phyloP scores from a whole-genome alignment of 2,888 invertebrate genomes.

The Eupsilia transversa region DNA sequence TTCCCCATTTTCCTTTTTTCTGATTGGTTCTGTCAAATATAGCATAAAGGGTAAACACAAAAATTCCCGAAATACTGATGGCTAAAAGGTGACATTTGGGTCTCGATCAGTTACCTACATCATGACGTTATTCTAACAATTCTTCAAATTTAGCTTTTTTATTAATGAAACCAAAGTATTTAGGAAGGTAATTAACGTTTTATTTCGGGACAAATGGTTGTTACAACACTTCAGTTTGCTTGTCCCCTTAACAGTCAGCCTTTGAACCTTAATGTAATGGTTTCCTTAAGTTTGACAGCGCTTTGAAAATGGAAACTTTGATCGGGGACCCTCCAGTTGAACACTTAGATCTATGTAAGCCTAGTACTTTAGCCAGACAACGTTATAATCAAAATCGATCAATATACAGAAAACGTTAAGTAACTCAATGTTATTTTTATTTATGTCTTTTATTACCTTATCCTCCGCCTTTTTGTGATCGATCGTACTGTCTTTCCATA shows the following conservation, averaged over 20 bases:
- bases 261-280: constrained; percentile 28
- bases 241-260: constrained; percentile 13
- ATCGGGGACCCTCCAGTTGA: constrained; percentile 9
- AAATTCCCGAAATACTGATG: background rate
- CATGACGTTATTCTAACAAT: background rate
- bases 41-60: background rate
- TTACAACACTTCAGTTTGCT: background rate
- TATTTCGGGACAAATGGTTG: constrained; percentile 15
- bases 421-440: constrained; percentile 38
- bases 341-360: constrained; percentile 12
- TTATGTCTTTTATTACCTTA: constrained; percentile 44
- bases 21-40: background rate
- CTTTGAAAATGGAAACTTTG: constrained; percentile 55
- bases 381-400: constrained; percentile 29
- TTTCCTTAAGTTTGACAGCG: constrained; percentile 22
- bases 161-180: constrained; percentile 2
- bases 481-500: constrained; percentile 35
- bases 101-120: background rate
- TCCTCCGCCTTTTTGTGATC: constrained; percentile 38
- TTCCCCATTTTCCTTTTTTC: background rate
- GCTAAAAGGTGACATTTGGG: background rate
- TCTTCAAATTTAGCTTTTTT: background rate
- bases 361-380: constrained; percentile 8
- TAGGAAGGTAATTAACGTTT: constrained; percentile 5
- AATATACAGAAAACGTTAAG: constrained; percentile 26